Percentiles rank a stretch among this genome's conserved stretches.
Conservation (phyloP, 2,888 invertebrate species). For the Herminia tarsipennalis region DNA sequence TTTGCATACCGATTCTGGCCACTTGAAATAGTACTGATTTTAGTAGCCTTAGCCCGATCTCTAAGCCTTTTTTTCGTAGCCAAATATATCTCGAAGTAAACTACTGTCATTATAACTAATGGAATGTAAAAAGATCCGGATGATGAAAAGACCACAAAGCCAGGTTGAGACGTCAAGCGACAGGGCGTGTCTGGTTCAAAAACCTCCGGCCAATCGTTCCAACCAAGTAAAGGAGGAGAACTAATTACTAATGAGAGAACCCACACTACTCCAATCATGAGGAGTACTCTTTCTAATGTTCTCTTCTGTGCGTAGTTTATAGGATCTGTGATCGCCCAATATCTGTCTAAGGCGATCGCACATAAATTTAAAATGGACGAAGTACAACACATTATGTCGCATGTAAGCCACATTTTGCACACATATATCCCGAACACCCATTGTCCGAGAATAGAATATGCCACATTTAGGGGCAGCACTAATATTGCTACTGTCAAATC, state of each 20-base stretch:
- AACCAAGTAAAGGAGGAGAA: slow-evolving; percentile 95
- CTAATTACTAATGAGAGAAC: slow-evolving; percentile 93
- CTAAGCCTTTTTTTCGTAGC: slow-evolving; percentile 94
- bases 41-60: slow-evolving; percentile 93
- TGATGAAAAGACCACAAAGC: slow-evolving; percentile 96
- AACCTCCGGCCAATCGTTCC: slow-evolving; percentile 97
- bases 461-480: slow-evolving; percentile 97
- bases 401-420: slow-evolving; percentile 98
- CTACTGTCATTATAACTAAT: slow-evolving; percentile 96
- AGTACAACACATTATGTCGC: slow-evolving; percentile 98
- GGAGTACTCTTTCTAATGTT: slow-evolving; percentile 92
- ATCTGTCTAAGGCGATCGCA: slow-evolving; percentile 97
- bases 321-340: slow-evolving; percentile 97
- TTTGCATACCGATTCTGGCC: slow-evolving; percentile 75
- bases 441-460: slow-evolving; percentile 94
- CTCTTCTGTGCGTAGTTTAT: slow-evolving; percentile 97
- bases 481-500: slow-evolving; percentile 96
- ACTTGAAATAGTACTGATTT: slow-evolving; percentile 89
- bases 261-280: slow-evolving; percentile 96
- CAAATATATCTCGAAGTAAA: slow-evolving; percentile 97
- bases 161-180: slow-evolving; percentile 93
- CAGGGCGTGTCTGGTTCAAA: slow-evolving; percentile 92
- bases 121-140: slow-evolving; percentile 98
- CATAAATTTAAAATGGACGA: slow-evolving; percentile 97
- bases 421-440: slow-evolving; percentile 97